Base-by-base conservation (phyloP, 1,140 invertebrate genomes). In the Saccostrea glomerata region DNA sequence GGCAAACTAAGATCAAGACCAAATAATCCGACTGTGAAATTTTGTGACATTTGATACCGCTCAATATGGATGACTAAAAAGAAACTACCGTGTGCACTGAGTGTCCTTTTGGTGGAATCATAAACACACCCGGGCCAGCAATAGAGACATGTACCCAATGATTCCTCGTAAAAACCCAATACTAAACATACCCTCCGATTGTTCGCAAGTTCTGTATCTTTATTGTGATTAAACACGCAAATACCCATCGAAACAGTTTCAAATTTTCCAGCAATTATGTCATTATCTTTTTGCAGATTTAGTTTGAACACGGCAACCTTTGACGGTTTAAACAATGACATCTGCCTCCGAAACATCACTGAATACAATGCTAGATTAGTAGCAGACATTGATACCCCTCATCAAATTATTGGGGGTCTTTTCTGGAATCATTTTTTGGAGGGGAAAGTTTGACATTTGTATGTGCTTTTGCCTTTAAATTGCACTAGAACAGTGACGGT, bases 221-320 rank as follows among this genome's bases (percentile, higher is more conserved):
- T 86, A 90, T 90, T 85, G 89, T 88, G 58, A 88, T 88, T 88
- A 86, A 23, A 82, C 89, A 90, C 89, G 89, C 89, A 90, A 90
- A 56, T 82, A 84, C 55, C 85, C 82, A 77, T 88, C 77, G 85
- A 90, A 90, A 88, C 84, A 90, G 86, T 90, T 90, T 88, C 89
- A 90, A 90, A 88, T 90, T 90, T 88, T 84, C 86, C 5, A 86
- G 86, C 87, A 90, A 90, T 90, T 90, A 88, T 88, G 84, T 82
- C 83, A 86, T 89, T 90, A 88, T 88, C 85, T 73, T 77, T 40
- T 56, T 77, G 47, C 25, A 86, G 85, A 86, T 86, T 73, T 54
- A 77, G 63, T 77, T 47, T 86, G 36, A 70, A 77, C 85, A 86
- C 66, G 85, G 73, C 40, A 86, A 73, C 63, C 20, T 86, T 86